These are phyloP conservation scores for Oligia fasciuncula DNA, from an alignment of 2,888 invertebrate genomes.

Conservation along the genomic window DNA sequence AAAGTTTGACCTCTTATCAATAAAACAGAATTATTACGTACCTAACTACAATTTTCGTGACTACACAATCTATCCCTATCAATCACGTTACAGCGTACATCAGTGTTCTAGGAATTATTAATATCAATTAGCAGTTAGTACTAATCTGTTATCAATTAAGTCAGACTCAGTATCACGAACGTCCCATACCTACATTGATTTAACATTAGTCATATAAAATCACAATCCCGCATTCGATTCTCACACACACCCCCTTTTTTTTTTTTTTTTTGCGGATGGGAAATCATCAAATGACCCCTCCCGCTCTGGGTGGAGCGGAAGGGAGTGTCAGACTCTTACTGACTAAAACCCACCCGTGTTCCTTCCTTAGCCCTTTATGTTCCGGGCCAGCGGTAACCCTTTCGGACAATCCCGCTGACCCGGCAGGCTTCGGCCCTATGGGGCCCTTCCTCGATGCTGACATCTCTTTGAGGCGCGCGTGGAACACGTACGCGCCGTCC, in stretches of 20 bases:
- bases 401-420: too few species aligned
- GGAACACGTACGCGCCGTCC: too few species aligned
- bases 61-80: neutral
- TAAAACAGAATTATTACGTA: neutral
- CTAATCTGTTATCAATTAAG: neutral
- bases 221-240: neutral
- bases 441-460: too few species aligned
- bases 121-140: neutral
- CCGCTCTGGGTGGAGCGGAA: too few species aligned
- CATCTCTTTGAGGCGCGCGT: too few species aligned
- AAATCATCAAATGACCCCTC: too few species aligned
- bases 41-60: neutral
- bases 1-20: neutral
- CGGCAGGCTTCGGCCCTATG: too few species aligned
- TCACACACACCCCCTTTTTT: conserved; percentile 3
- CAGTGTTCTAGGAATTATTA: neutral
- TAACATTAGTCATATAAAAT: neutral
- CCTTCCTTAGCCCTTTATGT: too few species aligned
- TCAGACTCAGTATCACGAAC: neutral
- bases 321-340: too few species aligned
- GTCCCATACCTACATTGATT: neutral
- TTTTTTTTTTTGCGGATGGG: too few species aligned
- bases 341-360: too few species aligned
- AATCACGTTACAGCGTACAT: neutral
- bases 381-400: too few species aligned